Evolutionary conservation across 2,797 vertebrate species (phyloP), one percentile per base, ranked within the genome.

Genomic region (Urocyon cinereoargenteus): DNA sequence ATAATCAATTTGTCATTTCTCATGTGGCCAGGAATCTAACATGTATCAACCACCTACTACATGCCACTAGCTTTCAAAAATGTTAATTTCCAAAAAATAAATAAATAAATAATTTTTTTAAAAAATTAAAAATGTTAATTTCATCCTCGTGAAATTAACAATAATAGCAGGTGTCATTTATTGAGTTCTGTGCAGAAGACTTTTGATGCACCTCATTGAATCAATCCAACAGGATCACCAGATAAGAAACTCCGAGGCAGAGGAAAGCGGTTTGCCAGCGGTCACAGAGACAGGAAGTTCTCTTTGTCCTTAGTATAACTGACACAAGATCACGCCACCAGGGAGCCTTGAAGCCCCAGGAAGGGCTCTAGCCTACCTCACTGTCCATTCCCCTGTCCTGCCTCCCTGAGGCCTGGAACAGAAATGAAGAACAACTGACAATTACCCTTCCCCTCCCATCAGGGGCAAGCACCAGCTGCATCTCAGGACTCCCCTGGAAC

Each of bases 1-100:
- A 22, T 24, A 70, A 77, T 88, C 26, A 55, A 95, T n/a, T 57
- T 73, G 28, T 62, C 57, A n/a, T 51, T 95, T 95, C 86, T 90
- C 40, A 75, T 86, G 87, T 84, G 66, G 26, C 45, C 40, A 70
- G 14, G 51, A 57, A 94, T 34, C 51, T 68, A 90, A 91, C 26
- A 77, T 83, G 70, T 94, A 26, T 68, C 92, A 92, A 64, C 34
- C 70, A 78, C 45, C 86, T 45, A 92, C n/a, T 73, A 45, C 16
- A 34, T 24, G 10, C 45, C 26, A 85, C 70, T 22, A 12, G 24
- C 62, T 91, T 94, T 85, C 34, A 40, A 85, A 85, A 96, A 88
- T 51, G 19, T 59, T 88, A 22, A 70, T 88, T 81, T 89, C 40
- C 40, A 45, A 45, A 45, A 45, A 45, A 40, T 40, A 40, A 40